Conservation (phyloP, 1,140 invertebrate species). For the Portunus trituberculatus region DNA sequence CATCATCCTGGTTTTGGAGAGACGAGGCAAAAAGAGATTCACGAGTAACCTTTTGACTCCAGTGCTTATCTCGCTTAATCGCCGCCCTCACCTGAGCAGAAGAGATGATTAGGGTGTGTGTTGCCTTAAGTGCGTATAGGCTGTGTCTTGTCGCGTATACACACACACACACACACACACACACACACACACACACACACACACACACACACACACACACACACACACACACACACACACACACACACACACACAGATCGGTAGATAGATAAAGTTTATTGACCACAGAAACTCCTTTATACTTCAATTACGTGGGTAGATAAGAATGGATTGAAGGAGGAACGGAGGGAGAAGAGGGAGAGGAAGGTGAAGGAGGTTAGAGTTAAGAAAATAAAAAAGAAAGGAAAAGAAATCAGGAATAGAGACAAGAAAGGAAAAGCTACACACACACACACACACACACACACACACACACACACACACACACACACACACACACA, state of each 20-base stretch:
- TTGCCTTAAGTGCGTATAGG: background rate
- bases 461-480: slow-evolving; percentile 26
- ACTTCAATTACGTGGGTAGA: too few species aligned
- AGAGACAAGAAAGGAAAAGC: background rate
- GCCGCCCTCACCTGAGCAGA: background rate
- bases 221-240: background rate
- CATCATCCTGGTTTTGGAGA: background rate
- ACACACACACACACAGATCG: background rate
- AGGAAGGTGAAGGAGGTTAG: too few species aligned
- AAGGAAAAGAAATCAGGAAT: background rate
- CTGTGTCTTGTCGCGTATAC: background rate
- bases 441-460: background rate
- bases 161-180: background rate
- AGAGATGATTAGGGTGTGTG: background rate
- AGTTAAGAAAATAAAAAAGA: background rate
- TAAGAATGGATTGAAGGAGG: too few species aligned
- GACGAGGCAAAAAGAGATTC: background rate
- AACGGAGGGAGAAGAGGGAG: too few species aligned
- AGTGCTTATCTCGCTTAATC: background rate
- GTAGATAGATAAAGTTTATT: too few species aligned
- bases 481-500: slow-evolving; percentile 31
- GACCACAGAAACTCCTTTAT: too few species aligned
- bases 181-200: background rate
- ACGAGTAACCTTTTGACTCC: background rate
- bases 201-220: background rate